Evolutionary conservation across 2,113 vertebrate species (phyloP), one percentile per base, ranked within the genome.

Genomic region (Catharus fuscescens): DNA sequence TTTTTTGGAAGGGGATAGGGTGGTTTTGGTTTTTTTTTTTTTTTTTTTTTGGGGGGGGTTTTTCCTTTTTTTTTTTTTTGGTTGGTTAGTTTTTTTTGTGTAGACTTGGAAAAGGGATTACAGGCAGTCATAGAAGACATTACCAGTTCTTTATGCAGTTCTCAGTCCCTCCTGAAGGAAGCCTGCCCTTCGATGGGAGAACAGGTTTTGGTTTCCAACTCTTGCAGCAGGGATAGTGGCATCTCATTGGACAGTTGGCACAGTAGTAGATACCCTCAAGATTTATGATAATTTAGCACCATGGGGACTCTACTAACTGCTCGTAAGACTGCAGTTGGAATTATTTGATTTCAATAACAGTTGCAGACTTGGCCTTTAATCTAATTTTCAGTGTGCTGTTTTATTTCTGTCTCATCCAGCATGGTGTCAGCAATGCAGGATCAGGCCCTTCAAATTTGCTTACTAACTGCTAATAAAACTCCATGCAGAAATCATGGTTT

Each of bases 361-460:
- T 96, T 95, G 93, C 95, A 95, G 95, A 81, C 78, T 88, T 95
- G 92, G 92, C 64, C 85, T 93, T 97, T 97, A 97, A 97, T 96
- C 90, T 82, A 82, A 97, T 97, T 96, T 94, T 66, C 71, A 94
- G 93, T 93, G 94, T 88, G 87, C 95, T 97, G 93, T 77, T 97
- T 95, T 93, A 96, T 94, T 96, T 95, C 94, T 96, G 84, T 72
- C 47, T 86, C 64, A 86, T 94, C 67, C 80, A 96, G 72, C 56
- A 84, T 57, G 53, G 94, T 96, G 85, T 94, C 72, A 93, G 79
- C 60, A 88, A 92, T 56, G 44, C 64, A 90, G 95, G 76, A 96
- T 97, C 56, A 67, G 90, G 94, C 56, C 86, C 88, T 71, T 88
- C 80, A 62, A 60, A 92, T 86, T 67, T 94, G 82, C 82, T 88